phyloP scores from a whole-genome alignment of 2,888 invertebrate species.

The Smittia aterrima region DNA sequence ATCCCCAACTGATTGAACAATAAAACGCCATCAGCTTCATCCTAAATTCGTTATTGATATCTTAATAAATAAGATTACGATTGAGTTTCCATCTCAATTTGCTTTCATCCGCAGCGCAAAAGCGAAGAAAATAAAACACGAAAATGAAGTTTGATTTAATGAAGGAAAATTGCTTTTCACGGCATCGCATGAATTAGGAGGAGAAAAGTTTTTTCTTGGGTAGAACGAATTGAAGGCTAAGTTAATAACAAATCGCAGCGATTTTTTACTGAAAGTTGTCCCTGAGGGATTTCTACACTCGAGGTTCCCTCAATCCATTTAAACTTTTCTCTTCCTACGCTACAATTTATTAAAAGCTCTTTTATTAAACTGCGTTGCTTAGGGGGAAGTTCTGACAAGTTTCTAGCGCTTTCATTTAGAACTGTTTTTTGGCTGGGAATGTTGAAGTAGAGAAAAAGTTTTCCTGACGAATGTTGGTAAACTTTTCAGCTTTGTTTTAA shows the following conservation, averaged over 20 bases:
- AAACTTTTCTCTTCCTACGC: no score
- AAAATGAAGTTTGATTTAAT: not conserved
- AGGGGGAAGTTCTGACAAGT: no score
- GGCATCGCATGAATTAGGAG: not conserved
- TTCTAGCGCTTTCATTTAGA: no score
- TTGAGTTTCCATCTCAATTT: not conserved
- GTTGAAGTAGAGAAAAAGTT: not conserved
- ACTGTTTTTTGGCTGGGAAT: not conserved
- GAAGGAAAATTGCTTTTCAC: not conserved
- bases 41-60: not conserved
- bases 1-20: not conserved
- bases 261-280: no score
- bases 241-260: no score
- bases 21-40: not conserved
- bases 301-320: no score
- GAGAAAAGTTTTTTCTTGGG: slow-evolving; percentile 3
- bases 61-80: not conserved
- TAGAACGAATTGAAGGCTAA: not conserved
- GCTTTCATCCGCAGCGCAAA: not conserved
- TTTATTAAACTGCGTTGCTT: no score
- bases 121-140: not conserved
- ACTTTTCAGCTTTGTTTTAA: not conserved
- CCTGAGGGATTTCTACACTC: no score
- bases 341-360: no score
- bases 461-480: not conserved